Conservation (phyloP, 2,888 invertebrate species). For the Tetranychus piercei region DNA sequence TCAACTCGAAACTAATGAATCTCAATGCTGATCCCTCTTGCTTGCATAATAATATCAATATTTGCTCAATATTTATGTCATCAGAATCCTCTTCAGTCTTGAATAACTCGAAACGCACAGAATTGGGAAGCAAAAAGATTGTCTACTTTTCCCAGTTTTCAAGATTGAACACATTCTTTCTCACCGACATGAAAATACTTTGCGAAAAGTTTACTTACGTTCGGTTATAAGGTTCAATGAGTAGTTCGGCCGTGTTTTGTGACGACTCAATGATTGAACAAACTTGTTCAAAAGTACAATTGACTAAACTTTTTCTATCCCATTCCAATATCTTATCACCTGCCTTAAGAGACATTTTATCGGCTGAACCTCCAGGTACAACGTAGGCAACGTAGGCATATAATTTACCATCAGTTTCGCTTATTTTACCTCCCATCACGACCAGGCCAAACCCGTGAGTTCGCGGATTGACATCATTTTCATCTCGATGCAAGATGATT, state of each 20-base stretch:
- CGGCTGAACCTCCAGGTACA: constrained; percentile 73
- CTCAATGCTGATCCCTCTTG: too few relatives aligned
- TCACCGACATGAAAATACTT: background rate
- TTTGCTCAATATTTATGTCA: too few relatives aligned
- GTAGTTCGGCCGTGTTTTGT: constrained; percentile 63
- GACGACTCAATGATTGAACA: constrained; percentile 70
- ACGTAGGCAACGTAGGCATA: constrained; percentile 83
- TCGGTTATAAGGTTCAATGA: constrained; percentile 51
- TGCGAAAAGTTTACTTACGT: constrained; percentile 1
- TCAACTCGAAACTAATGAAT: too few relatives aligned
- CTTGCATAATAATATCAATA: too few relatives aligned
- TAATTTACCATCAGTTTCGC: constrained; percentile 54
- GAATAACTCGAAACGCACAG: too few relatives aligned
- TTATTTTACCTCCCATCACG: constrained; percentile 76
- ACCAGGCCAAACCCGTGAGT: constrained; percentile 79
- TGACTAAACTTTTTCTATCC: constrained; percentile 69
- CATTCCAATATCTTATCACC: constrained; percentile 55
- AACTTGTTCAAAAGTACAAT: constrained; percentile 82
- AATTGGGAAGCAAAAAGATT: too few relatives aligned
- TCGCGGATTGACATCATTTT: constrained; percentile 17
- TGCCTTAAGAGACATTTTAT: constrained; percentile 38
- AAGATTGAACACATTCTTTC: background rate
- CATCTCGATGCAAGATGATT: constrained; percentile 23
- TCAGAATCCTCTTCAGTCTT: too few relatives aligned
- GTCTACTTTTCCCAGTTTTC: background rate